Percentiles rank a stretch among this genome's conserved stretches.
phyloP scores from a whole-genome alignment of 1,140 invertebrate genomes.

The Anastatus disparis region DNA sequence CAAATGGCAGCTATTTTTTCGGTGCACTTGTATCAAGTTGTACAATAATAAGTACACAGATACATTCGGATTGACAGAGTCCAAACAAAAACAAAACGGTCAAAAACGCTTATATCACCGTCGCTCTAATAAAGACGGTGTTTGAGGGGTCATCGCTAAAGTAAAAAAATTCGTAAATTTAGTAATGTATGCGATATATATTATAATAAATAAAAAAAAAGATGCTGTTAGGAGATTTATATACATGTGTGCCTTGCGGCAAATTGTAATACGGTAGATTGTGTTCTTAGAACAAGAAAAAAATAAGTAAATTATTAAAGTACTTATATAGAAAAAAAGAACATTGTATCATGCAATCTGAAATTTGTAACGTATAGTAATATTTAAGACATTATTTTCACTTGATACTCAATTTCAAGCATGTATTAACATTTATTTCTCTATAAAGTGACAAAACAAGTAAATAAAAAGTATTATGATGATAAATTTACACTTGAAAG shows the following conservation, averaged over 20 bases:
- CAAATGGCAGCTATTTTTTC: constrained; percentile 38
- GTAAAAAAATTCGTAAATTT: constrained; percentile 22
- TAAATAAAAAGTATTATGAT: no score
- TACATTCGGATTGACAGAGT: constrained; percentile 7
- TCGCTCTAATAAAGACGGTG: neutral
- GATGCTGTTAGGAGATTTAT: constrained; percentile 36
- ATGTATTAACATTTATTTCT: constrained; percentile 32
- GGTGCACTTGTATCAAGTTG: constrained; percentile 31
- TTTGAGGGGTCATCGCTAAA: neutral
- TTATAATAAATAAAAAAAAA: constrained; percentile 17
- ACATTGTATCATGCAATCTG: constrained; percentile 46
- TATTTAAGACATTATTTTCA: constrained; percentile 22
- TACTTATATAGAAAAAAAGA: constrained; percentile 41
- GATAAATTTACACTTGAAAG: constrained; percentile 28
- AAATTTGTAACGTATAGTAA: constrained; percentile 41
- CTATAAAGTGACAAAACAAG: constrained; percentile 24
- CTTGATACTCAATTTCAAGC: constrained; percentile 40
- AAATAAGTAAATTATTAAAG: constrained; percentile 27
- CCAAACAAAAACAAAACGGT: neutral
- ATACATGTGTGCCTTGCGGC: constrained; percentile 39
- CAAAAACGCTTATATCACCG: neutral
- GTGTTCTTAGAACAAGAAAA: constrained; percentile 21
- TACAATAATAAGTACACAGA: constrained; percentile 24
- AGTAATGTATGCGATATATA: constrained; percentile 14
- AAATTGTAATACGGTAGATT: constrained; percentile 37